Conservation (phyloP, 2,888 invertebrate species). For the Axea sp. region DNA sequence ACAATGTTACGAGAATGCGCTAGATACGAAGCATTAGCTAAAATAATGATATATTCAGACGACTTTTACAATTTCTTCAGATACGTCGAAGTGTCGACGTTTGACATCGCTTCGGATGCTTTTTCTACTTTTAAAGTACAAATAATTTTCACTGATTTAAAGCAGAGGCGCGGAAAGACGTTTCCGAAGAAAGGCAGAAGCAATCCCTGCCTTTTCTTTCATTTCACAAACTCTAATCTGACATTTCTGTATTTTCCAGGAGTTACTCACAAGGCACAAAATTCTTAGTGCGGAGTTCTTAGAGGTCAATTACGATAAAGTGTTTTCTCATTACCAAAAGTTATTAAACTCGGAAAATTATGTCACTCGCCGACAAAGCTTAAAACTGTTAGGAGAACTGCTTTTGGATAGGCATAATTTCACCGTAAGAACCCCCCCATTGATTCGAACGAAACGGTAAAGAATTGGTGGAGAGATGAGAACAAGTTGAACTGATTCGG, state of each 20-base stretch:
- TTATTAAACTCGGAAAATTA: slow-evolving; percentile 99
- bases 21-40: slow-evolving; percentile 98
- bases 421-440: slow-evolving; percentile 85
- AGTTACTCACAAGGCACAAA: slow-evolving; percentile 96
- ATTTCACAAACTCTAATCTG: too few relatives aligned
- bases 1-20: slow-evolving; percentile 99
- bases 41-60: slow-evolving; percentile 98
- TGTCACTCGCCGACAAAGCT: slow-evolving; percentile 98
- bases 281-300: slow-evolving; percentile 98
- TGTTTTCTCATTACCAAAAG: slow-evolving; percentile 98
- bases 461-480: too few relatives aligned
- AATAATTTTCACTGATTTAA: too few relatives aligned
- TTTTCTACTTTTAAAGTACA: slow-evolving; percentile 99
- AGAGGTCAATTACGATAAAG: slow-evolving; percentile 99
- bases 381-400: slow-evolving; percentile 98
- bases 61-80: slow-evolving; percentile 99
- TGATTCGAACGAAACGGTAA: too few relatives aligned
- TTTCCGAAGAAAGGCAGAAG: too few relatives aligned
- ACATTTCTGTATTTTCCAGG: too few relatives aligned
- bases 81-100: slow-evolving; percentile 99
- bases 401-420: slow-evolving; percentile 99
- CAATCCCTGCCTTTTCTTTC: too few relatives aligned
- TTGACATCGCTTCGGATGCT: slow-evolving; percentile 99
- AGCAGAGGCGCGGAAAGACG: too few relatives aligned
- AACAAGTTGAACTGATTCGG: too few relatives aligned